Evolutionary conservation across 2,113 vertebrate genomes (phyloP), one percentile per base, ranked within the genome.

Genomic region (Aramus guarauna): DNA sequence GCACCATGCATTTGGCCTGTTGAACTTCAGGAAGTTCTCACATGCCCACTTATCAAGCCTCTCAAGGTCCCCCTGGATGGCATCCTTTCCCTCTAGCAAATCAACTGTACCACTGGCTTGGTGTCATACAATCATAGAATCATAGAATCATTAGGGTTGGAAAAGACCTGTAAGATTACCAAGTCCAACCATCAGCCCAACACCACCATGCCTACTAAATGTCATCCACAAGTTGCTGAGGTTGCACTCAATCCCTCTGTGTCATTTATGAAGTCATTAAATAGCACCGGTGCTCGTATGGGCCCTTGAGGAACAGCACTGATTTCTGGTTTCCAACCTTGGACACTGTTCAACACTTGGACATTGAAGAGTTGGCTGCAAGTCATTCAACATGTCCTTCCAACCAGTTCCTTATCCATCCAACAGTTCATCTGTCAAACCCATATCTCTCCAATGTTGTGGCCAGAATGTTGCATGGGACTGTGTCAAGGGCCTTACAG

Each of bases 271-370:
- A 90, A 34, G 23, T 23, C 63, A 45, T 17, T 75, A 50, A 64
- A 53, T 48, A 73, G 3, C 9, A 19, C 9, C 62, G 10, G 19
- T 30, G 16, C 16, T 5, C 1, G 0, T n/a, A 63, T 8, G 20
- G 17, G 56, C 15, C 20, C 27, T 45, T 80, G 29, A 80, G 39
- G n/a, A 19, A 62, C 6, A 83, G 16, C 30, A n/a, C 4, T 62
- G 12, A 41, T 66, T 76, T 17, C 24, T 52, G 22, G 4, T 62
- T 87, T 67, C 30, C 11, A 36, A 15, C 26, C 14, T 53, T 27
- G 26, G 15, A 53, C 52, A 27, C 26, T 53, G 52, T 16, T 53
- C 52, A 53, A 15, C 24, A 23, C 14, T 76, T 48, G 41, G 12
- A 67, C 12, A 47, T 5, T 47, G 26, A 80, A 3, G 4, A 9